These are phyloP conservation scores for Cyrtorhinus lividipennis DNA, from an alignment of 1,140 invertebrate genomes.

Conservation along the genomic window DNA sequence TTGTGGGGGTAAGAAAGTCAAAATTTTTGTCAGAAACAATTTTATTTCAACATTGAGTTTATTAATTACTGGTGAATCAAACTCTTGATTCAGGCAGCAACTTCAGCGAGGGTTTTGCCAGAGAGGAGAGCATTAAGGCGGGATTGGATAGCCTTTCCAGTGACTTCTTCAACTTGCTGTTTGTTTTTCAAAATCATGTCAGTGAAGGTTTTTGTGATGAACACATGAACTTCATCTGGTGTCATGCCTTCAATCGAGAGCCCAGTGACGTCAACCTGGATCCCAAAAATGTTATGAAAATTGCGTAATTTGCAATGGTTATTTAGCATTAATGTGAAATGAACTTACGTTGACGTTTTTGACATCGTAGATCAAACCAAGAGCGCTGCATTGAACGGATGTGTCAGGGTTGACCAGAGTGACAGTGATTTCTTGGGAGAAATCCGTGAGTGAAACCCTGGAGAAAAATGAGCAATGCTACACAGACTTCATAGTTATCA, in stretches of 20 bases:
- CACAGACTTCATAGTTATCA: too few species aligned
- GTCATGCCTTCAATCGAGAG: not conserved
- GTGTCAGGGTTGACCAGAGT: not conserved
- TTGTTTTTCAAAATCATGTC: not conserved
- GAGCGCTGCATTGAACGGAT: not conserved
- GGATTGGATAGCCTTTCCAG: not conserved
- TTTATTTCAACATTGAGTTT: too few species aligned
- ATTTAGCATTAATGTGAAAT: too few species aligned
- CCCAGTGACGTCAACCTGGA: not conserved
- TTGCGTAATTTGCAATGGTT: too few species aligned
- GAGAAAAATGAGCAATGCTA: too few species aligned
- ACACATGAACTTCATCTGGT: not conserved
- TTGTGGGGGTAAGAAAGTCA: not conserved
- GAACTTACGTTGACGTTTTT: not conserved
- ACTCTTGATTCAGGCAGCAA: not conserved
- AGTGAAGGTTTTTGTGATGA: not conserved
- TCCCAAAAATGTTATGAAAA: too few species aligned
- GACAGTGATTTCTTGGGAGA: not conserved
- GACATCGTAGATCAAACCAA: not conserved
- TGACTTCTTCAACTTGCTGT: not conserved
- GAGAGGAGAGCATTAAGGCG: not conserved
- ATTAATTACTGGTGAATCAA: not conserved
- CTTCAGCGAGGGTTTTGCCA: not conserved
- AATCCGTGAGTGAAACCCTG: not conserved
- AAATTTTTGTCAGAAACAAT: too few species aligned